Evolutionary conservation across 2,888 invertebrate genomes (phyloP).

Genomic region (Synergus umbraculus): DNA sequence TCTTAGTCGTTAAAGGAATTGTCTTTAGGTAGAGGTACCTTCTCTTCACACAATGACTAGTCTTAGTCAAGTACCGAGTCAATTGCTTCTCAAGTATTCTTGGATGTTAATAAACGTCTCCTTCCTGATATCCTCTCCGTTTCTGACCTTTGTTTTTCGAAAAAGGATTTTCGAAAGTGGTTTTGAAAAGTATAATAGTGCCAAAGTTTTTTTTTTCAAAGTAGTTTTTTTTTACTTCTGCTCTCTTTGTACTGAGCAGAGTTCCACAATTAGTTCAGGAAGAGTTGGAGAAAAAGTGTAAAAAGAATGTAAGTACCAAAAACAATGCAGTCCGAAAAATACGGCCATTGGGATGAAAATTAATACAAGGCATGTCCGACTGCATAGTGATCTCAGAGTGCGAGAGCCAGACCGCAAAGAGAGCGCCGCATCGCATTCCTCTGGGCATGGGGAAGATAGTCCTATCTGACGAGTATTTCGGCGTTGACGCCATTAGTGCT

Average conservation of each 20-base stretch:
- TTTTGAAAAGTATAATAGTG: too few species aligned
- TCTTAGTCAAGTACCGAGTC: neutral
- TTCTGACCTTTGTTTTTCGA: too few species aligned
- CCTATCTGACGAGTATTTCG: slow-evolving; percentile 61
- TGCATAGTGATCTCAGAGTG: slow-evolving; percentile 41
- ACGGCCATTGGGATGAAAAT: slow-evolving; percentile 28
- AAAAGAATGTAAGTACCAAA: slow-evolving; percentile 39
- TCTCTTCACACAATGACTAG: neutral
- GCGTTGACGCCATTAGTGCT: slow-evolving; percentile 69
- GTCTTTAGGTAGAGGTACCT: neutral
- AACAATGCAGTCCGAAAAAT: slow-evolving; percentile 34
- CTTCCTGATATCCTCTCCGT: neutral
- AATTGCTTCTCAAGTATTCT: neutral
- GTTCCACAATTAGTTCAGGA: slow-evolving; percentile 30
- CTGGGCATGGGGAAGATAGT: slow-evolving; percentile 9
- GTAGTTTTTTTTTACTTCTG: neutral
- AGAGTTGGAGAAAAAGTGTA: slow-evolving; percentile 7
- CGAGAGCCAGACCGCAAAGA: slow-evolving; percentile 28
- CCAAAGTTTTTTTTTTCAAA: too few species aligned
- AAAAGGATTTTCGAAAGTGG: too few species aligned
- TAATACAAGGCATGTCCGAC: slow-evolving; percentile 33
- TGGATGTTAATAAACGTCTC: neutral
- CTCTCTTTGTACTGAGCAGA: neutral
- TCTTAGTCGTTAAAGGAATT: slow-evolving; percentile 28
- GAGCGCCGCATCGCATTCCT: slow-evolving; percentile 40